phyloP scores from a whole-genome alignment of 2,113 vertebrate genomes.

The Gyps fulvus region DNA sequence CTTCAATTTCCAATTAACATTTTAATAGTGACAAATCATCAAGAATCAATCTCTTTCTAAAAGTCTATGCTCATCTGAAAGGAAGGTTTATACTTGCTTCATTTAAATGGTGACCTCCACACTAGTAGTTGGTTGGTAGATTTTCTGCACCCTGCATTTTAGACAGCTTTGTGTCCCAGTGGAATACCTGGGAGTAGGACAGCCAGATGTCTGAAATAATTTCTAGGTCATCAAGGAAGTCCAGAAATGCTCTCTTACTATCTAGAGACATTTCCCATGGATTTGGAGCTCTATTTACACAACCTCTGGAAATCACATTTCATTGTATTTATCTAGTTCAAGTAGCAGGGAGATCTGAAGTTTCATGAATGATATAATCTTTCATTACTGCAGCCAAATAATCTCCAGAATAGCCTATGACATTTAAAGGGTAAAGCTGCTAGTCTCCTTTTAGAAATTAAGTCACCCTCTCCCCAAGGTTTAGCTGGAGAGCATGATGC shows the following conservation, averaged over 20 bases:
- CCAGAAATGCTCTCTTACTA: background rate
- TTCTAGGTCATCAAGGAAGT: background rate
- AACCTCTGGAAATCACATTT: background rate
- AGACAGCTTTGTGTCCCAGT: background rate
- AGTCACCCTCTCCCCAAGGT: background rate
- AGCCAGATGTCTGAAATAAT: background rate
- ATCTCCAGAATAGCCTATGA: background rate
- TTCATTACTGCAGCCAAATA: background rate
- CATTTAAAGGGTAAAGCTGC: slow-evolving; percentile 1
- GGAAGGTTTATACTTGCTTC: background rate
- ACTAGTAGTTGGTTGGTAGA: background rate
- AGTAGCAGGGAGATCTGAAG: background rate
- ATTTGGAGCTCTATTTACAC: background rate
- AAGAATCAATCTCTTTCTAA: background rate
- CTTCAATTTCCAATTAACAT: background rate
- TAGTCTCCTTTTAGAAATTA: background rate
- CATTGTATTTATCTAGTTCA: background rate
- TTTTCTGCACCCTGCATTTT: background rate
- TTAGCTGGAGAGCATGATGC: background rate
- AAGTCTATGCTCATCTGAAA: background rate
- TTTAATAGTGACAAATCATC: background rate
- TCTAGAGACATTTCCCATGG: background rate
- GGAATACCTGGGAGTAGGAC: background rate
- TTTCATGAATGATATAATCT: background rate
- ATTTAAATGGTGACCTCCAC: background rate